phyloP scores from a whole-genome alignment of 2,888 invertebrate genomes.

The Tetragonula carbonaria region DNA sequence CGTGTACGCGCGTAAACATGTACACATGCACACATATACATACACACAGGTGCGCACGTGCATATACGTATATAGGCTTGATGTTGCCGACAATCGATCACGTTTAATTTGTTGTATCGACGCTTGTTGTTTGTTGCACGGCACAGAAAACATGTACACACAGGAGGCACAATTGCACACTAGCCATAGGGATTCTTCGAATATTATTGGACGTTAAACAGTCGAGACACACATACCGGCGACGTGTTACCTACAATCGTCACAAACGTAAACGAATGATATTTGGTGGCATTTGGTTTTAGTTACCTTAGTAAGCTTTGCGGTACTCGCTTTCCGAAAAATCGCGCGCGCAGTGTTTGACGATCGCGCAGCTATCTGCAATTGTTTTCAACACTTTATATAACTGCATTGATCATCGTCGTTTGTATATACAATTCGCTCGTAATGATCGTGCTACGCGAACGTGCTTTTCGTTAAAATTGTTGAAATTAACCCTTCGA shows the following conservation, averaged over 20 bases:
- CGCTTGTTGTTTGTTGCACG: conserved; percentile 13
- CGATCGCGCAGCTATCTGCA: background rate
- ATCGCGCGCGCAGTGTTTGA: background rate
- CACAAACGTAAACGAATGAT: too few relatives aligned
- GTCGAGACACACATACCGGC: background rate
- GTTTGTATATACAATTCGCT: too few relatives aligned
- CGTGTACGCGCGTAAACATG: background rate
- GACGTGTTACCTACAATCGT: background rate
- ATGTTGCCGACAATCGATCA: conserved; percentile 27
- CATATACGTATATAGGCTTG: background rate
- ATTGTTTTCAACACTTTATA: background rate
- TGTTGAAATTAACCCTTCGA: background rate
- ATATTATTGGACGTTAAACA: conserved; percentile 4
- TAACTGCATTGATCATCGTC: too few relatives aligned
- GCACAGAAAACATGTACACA: conserved; percentile 25
- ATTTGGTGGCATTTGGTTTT: background rate
- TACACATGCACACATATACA: background rate
- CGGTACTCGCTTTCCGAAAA: background rate
- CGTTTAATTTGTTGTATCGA: conserved; percentile 21
- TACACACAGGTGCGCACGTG: background rate
- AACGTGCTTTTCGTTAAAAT: too few relatives aligned
- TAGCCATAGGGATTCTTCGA: background rate
- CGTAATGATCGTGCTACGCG: too few relatives aligned
- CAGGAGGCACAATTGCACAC: background rate
- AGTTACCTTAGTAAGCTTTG: background rate